These are phyloP conservation scores for Labeo catla DNA, from an alignment of 2,113 vertebrate genomes.

Conservation along the genomic window DNA sequence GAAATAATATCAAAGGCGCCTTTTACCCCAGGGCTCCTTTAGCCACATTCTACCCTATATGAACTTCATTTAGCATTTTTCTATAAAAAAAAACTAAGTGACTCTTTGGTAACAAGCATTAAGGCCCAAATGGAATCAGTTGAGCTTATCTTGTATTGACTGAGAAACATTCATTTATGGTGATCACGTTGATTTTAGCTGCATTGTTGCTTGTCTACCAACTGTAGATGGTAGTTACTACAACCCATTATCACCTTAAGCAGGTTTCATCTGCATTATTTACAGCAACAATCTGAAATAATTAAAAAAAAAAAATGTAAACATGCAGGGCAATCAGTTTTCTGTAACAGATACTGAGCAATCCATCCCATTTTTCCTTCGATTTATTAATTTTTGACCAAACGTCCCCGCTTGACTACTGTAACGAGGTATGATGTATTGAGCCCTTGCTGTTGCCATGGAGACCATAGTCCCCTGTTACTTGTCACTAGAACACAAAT, in stretches of 20 bases:
- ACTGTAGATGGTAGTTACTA: background rate
- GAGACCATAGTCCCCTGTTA: slow-evolving; percentile 84
- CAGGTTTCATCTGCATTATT: background rate
- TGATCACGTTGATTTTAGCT: background rate
- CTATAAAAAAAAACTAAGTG: too few species aligned
- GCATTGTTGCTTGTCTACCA: background rate
- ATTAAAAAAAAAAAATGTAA: slow-evolving; percentile 58
- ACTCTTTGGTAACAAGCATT: background rate
- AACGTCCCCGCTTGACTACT: slow-evolving; percentile 80
- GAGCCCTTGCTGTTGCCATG: slow-evolving; percentile 86
- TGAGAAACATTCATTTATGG: background rate
- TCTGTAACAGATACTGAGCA: slow-evolving; percentile 18
- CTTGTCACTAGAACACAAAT: slow-evolving; percentile 88
- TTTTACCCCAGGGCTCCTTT: too few species aligned
- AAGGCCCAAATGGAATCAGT: background rate
- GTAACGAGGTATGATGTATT: slow-evolving; percentile 88
- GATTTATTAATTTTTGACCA: slow-evolving; percentile 82
- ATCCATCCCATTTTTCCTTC: slow-evolving; percentile 61
- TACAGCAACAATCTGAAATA: slow-evolving; percentile 67
- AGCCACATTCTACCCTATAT: too few species aligned
- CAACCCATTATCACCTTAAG: background rate
- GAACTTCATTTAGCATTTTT: too few species aligned
- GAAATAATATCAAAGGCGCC: too few species aligned
- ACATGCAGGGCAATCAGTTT: slow-evolving; percentile 56
- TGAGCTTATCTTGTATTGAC: background rate